Evolutionary conservation across 2,888 invertebrate species (phyloP), one percentile per base, ranked within the genome.

Genomic region (Tenthredo amoena): DNA sequence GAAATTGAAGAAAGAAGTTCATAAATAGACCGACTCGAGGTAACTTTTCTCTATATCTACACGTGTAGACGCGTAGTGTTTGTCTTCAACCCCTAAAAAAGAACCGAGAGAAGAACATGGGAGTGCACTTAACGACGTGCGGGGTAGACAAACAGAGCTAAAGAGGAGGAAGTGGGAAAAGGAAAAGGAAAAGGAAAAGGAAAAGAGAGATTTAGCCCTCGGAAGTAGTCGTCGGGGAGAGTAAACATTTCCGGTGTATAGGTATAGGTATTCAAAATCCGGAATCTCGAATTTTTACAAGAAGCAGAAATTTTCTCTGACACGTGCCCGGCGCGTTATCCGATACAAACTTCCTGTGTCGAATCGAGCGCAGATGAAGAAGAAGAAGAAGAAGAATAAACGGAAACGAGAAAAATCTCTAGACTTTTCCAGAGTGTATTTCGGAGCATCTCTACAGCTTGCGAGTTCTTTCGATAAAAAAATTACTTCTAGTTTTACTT

Each of bases 151-250:
- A 81, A 62, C 58, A 62, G 58, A 62, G 79, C 15, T 34, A 26
- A 40, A n/a, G 37, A 62, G 34, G 18, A 77, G n/a, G 40, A 76
- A 76, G 15, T 26, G 26, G 26, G 40, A 72, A 72, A 72, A 37
- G 72, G 72, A 72, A 72, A 37, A 9, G 72, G 47, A 15, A 40
- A 47, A 18, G 74, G 74, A 40, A 43, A 74, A 47, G 26, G 76
- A 47, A 34, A 79, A 31, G 79, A 37, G 37, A 50, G 62, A 81
- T 21, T 81, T 62, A 62, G 81, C 62, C 62, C 37, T 81, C n/a
- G 81, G n/a, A 81, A 81, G 62, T 81, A 31, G n/a, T 81, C 62
- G n/a, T 81, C 62, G 37, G 2, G 81, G 21, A 81, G 37, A 40
- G 62, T 40, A 40, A 37, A 58, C 81, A 81, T 81, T 81, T 81